Evolutionary conservation across 2,113 vertebrate species (phyloP), one percentile per base, ranked within the genome.

Genomic region (Tretioscincus oriximinensis): DNA sequence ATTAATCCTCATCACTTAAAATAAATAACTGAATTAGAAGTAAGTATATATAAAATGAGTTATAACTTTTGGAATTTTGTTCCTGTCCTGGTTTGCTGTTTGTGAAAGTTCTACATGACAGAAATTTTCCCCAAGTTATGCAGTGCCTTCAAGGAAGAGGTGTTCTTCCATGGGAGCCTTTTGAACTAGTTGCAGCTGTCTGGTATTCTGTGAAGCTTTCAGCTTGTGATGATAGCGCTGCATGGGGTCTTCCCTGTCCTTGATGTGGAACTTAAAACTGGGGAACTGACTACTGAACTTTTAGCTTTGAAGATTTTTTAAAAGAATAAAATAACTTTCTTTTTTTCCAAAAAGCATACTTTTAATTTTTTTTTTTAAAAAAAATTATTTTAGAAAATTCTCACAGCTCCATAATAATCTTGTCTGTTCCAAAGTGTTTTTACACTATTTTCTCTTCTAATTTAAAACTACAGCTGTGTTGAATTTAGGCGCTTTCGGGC

Each of bases 181-280:
- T 82, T 79, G 77, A 45, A 28, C 2, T 58, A 58, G 54, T 76
- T 77, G 83, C 82, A 71, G 64, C 4, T 76, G 0, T 28, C 64
- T 78, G 77, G 76, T 64, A 26, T 41, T 21, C 71, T 76, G 65
- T 85, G 63, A 76, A 80, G 18, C 54, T 29, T 22, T 1, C 1
- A 71, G 83, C 76, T 76, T 7, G 20, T 78, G 61, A 24, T 47
- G 41, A 51, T 71, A 60, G 67, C 67, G 66, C 5, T 9, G 24
- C 54, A 5, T 79, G 77, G 61, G 64, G 64, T 68, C 64, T 60
- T 78, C 31, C 60, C 78, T 85, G 81, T 24, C 78, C 49, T 86
- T 87, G 81, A 73, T 12, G 4, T 70, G 81, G 71, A 84, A 83
- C 60, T 83, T 89, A 84, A 85, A 9, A 58, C 77, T 24, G 69